A percentile compares a stretch with the other conserved stretches of the same genome.
Conservation (phyloP, 2,797 vertebrate genomes). For the Sebastolobus altivelis region DNA sequence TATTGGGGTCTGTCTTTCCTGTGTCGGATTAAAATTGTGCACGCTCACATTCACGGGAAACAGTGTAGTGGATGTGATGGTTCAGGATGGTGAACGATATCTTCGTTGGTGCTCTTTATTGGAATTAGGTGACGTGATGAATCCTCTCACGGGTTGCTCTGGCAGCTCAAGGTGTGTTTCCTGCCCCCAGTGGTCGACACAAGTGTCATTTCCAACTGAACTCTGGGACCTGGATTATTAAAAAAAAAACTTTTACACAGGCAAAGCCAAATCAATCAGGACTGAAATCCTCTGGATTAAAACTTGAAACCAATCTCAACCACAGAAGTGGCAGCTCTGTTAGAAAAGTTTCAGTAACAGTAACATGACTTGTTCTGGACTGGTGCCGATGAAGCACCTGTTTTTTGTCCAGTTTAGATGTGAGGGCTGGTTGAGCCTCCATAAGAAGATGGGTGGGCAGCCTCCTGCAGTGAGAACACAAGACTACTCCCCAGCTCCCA, state of each 20-base stretch:
- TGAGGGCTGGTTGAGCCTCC: neutral
- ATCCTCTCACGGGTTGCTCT: neutral
- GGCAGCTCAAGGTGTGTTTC: neutral
- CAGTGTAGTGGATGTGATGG: neutral
- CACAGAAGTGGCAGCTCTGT: neutral
- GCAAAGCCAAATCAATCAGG: neutral
- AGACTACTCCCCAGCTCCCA: slow-evolving; percentile 14
- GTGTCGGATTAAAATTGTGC: neutral
- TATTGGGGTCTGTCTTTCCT: neutral
- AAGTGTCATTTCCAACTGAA: neutral
- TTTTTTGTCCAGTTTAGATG: neutral
- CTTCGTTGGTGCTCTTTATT: neutral
- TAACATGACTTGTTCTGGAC: neutral
- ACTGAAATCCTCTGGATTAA: neutral
- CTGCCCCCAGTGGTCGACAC: neutral
- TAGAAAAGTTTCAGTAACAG: neutral
- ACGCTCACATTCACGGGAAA: neutral
- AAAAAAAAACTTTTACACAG: neutral
- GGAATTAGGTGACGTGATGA: neutral
- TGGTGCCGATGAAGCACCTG: neutral
- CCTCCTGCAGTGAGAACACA: slow-evolving; percentile 23
- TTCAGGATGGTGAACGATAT: too few relatives aligned
- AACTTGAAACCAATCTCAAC: neutral
- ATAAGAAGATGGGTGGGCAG: slow-evolving; percentile 15
- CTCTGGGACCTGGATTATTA: neutral